These are phyloP conservation scores for Neuroterus valhalla DNA, from an alignment of 1,140 invertebrate species.

Conservation along the genomic window DNA sequence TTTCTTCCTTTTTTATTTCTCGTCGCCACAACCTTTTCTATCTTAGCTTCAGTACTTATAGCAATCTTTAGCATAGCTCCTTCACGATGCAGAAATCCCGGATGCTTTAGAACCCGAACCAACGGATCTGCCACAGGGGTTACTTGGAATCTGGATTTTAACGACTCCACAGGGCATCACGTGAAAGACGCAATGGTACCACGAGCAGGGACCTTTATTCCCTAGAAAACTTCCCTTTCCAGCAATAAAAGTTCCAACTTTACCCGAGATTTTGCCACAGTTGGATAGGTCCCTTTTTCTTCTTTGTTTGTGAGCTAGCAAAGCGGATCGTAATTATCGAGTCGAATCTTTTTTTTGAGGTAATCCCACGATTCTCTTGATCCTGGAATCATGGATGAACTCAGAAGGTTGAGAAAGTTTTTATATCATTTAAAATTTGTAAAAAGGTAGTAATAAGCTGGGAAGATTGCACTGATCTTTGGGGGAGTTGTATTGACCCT, in stretches of 20 bases:
- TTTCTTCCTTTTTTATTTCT: too few species aligned
- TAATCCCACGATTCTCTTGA: not conserved
- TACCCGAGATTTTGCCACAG: not conserved
- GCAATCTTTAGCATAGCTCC: not conserved
- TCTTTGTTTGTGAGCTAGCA: not conserved
- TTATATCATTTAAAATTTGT: not conserved
- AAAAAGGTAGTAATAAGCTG: not conserved
- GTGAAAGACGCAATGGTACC: constrained; percentile 33
- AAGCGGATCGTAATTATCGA: constrained; percentile 7
- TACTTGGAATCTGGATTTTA: constrained; percentile 42
- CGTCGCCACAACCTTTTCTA: not conserved
- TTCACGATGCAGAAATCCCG: constrained; percentile 14
- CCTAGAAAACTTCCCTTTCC: not conserved
- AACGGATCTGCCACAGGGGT: constrained; percentile 25
- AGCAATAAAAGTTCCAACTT: not conserved
- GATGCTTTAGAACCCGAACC: constrained; percentile 12
- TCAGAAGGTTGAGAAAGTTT: not conserved
- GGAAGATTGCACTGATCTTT: not conserved
- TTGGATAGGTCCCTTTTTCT: constrained; percentile 5
- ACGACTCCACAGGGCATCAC: constrained; percentile 30
- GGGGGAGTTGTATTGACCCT: too few species aligned
- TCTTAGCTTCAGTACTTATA: constrained; percentile 10
- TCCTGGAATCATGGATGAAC: not conserved
- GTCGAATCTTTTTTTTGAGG: not conserved
- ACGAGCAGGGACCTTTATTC: constrained; percentile 4